Evolutionary conservation across 2,888 invertebrate genomes (phyloP).

Genomic region (Lithophane semibrunnea): DNA sequence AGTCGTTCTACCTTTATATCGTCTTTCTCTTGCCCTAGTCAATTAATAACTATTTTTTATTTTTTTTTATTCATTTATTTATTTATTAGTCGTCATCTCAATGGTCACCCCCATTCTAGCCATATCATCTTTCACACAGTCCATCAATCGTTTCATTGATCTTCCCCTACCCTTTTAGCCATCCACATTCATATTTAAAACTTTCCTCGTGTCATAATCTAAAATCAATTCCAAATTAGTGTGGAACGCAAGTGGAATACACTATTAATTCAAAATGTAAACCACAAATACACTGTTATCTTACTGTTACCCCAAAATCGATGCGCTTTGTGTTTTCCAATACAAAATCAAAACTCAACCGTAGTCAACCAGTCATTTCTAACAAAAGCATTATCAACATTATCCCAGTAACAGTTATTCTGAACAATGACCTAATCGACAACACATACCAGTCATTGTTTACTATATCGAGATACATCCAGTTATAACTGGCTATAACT

Average conservation of each 20-base stretch:
- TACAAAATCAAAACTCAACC: conserved; percentile 26
- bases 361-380: conserved; percentile 19
- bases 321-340: conserved; percentile 9
- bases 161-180: not conserved
- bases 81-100: not conserved
- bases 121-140: not conserved
- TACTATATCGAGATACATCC: conserved; percentile 47
- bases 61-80: no score
- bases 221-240: conserved; percentile 13
- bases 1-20: no score
- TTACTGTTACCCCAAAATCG: not conserved
- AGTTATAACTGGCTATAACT: conserved; percentile 37
- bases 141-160: not conserved
- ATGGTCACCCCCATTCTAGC: not conserved
- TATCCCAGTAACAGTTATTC: conserved; percentile 51
- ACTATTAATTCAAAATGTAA: not conserved
- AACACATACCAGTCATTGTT: conserved; percentile 47
- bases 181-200: not conserved
- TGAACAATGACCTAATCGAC: conserved; percentile 61
- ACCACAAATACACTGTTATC: not conserved
- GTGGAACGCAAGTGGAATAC: not conserved
- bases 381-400: conserved; percentile 54
- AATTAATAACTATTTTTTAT: no score
- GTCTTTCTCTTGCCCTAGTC: not conserved
- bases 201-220: not conserved